Evolutionary conservation across 2,113 vertebrate species (phyloP).

Genomic region (Steatornis caripensis): DNA sequence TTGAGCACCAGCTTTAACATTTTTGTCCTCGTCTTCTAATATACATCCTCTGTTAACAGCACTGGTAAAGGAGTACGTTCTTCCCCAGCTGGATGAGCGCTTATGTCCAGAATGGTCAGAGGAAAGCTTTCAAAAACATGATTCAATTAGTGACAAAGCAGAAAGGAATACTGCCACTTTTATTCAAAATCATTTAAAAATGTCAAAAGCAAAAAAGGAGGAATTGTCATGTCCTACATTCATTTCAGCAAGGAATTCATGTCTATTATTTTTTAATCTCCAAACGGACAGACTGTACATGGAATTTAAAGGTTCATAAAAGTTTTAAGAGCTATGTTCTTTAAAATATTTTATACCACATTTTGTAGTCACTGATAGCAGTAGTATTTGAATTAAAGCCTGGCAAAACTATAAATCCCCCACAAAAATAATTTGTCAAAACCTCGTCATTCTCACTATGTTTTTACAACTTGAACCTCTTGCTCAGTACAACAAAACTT

Average conservation of each 20-base stretch:
- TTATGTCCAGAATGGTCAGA: constrained; percentile 82
- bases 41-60: constrained; percentile 92
- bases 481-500: neutral
- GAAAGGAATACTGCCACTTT: accelerated
- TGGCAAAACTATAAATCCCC: neutral
- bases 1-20: constrained; percentile 89
- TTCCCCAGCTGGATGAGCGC: constrained; percentile 94
- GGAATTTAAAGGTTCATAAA: neutral
- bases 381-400: neutral
- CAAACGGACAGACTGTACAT: neutral
- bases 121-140: constrained; percentile 55
- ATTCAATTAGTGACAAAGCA: neutral
- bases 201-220: neutral
- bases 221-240: neutral
- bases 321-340: neutral
- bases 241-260: neutral
- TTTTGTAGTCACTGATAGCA: neutral
- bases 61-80: constrained; percentile 93
- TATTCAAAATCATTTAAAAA: neutral
- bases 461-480: neutral
- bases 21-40: constrained; percentile 83
- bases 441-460: neutral
- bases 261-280: neutral
- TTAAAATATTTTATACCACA: neutral
- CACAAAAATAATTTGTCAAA: neutral